Evolutionary conservation across 2,113 vertebrate genomes (phyloP).

Genomic region (Trachemys scripta): DNA sequence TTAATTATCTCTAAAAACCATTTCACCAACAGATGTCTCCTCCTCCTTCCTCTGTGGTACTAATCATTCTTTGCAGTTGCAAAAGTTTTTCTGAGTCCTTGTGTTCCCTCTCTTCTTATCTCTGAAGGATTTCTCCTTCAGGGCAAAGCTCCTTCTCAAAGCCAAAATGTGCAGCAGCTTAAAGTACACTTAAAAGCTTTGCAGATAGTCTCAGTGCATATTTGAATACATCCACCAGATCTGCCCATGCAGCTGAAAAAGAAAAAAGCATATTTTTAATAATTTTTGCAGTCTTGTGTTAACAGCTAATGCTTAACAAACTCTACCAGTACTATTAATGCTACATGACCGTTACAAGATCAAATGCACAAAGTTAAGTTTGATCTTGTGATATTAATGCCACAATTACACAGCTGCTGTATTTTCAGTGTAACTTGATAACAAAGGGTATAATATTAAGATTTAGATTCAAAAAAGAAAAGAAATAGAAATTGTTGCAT

Average conservation of each 20-base stretch:
- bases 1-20: conserved; percentile 84
- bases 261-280: conserved; percentile 26
- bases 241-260: conserved; percentile 31
- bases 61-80: conserved; percentile 73
- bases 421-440: not conserved
- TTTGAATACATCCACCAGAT: conserved; percentile 55
- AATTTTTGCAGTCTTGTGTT: conserved; percentile 28
- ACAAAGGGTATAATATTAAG: not conserved
- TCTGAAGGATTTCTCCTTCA: conserved; percentile 75
- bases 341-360: not conserved
- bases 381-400: accelerated
- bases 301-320: not conserved
- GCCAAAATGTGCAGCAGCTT: conserved; percentile 56
- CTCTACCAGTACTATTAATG: not conserved
- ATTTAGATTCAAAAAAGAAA: not conserved
- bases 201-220: conserved; percentile 55
- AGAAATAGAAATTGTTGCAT: not conserved
- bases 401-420: accelerated
- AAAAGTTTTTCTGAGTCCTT: conserved; percentile 62
- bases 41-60: conserved; percentile 77
- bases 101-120: conserved; percentile 70
- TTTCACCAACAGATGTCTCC: conserved; percentile 82
- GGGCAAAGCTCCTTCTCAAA: conserved; percentile 71
- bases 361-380: not conserved
- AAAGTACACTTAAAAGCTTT: conserved; percentile 70